A percentile compares a stretch with the other conserved stretches of the same genome.
These are phyloP conservation scores for Patiria pectinifera DNA, from an alignment of 53 echinoderm and acorn worm species.

Conservation along the genomic window DNA sequence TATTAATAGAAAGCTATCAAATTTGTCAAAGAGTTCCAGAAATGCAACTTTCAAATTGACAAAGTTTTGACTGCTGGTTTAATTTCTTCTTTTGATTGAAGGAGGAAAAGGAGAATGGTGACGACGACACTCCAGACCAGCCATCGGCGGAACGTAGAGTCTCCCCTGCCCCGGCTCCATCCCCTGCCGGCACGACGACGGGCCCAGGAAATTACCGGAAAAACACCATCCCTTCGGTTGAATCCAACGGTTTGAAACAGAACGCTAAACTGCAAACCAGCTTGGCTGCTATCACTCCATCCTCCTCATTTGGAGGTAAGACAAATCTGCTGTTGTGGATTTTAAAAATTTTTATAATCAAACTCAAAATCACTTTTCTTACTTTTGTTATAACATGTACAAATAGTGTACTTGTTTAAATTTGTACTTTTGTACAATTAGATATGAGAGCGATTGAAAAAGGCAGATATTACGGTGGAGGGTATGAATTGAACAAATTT, in stretches of 20 bases:
- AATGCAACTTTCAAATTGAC: too few species aligned
- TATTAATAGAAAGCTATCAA: too few species aligned
- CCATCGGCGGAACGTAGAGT: background rate
- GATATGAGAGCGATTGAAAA: too few species aligned
- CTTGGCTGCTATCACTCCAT: slow-evolving; percentile 9
- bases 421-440: too few species aligned
- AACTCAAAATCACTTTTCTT: too few species aligned
- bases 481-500: too few species aligned
- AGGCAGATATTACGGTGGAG: too few species aligned
- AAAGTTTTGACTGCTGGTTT: background rate
- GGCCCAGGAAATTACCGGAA: slow-evolving; percentile 49
- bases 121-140: background rate
- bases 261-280: slow-evolving; percentile 36
- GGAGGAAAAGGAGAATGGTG: slow-evolving; percentile 43
- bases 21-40: too few species aligned
- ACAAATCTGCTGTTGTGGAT: background rate
- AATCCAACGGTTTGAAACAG: slow-evolving; percentile 40
- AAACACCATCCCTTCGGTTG: slow-evolving; percentile 24
- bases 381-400: too few species aligned
- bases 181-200: background rate
- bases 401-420: too few species aligned
- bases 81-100: background rate
- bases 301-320: slow-evolving; percentile 53
- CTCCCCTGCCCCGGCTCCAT: background rate
- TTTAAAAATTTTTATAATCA: background rate